Base-by-base conservation (phyloP, 2,888 invertebrate genomes). In the Philereme vetulata region DNA sequence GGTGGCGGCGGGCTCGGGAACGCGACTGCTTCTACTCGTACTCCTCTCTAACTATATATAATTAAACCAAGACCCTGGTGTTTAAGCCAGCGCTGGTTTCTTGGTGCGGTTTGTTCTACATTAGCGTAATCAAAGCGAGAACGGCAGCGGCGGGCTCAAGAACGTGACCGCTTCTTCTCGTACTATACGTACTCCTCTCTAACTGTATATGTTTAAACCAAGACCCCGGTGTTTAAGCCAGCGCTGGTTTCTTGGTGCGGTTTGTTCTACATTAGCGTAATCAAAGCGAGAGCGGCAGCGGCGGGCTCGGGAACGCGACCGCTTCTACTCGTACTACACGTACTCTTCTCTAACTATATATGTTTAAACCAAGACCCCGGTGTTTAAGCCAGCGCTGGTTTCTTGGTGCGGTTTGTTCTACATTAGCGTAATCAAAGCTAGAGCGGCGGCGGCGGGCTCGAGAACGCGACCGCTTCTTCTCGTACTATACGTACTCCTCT, bases 241-340 rank as follows among this genome's bases (percentile, higher is more conserved):
- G 42, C 4, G 42, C 8, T 36, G n/a, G 4, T 42, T 42, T n/a
- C 4, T 42, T n/a, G 42, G 1, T n/a, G 9, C 42, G n/a, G 42
- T 42, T 42, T 42, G 42, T 9, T 42, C 42, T n/a, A n/a, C n/a
- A 42, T 42, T 42, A 42, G 42, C 42, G 42, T 9, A 42, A 42
- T 42, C 42, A 42, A 42, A 42, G n/a, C 0, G 4, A 42, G 42
- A 8, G 8, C 9, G n/a, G n/a, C n/a, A n/a, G n/a, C n/a, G n/a
- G 42, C 42, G 42, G 8, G 9, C 9, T 42, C 9, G 42, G 4
- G n/a, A 42, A 8, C 42, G 9, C n/a, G 3, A 36, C 36, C 42
- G 4, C 42, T n/a, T 42, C 9, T 42, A n/a, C 42, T n/a, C n/a
- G n/a, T n/a, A n/a, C n/a, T n/a, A n/a, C n/a, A n/a, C n/a, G 3